Percentiles rank a stretch among this genome's conserved stretches.
Conservation (phyloP, 2,113 vertebrate genomes). For the Nettapus auritus region DNA sequence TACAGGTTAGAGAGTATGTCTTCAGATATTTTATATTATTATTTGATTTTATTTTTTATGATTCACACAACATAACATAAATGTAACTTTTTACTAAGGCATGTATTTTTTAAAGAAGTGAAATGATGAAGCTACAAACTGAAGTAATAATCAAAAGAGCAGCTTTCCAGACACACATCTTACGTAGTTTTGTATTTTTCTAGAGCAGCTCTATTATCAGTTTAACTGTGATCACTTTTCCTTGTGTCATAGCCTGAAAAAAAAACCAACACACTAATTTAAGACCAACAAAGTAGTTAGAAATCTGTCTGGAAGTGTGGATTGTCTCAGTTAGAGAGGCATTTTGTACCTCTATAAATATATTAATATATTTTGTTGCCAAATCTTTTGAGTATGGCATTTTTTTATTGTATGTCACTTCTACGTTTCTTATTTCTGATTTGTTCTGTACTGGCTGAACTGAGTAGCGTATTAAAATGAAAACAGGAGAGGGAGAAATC, state of each 20-base stretch:
- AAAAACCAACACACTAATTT: not conserved
- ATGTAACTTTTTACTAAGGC: not conserved
- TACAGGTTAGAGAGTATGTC: not conserved
- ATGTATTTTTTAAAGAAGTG: not conserved
- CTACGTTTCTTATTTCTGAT: not conserved
- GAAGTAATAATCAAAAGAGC: conserved; percentile 24
- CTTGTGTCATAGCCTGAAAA: conserved; percentile 2
- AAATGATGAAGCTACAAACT: conserved; percentile 16
- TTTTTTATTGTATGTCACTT: not conserved
- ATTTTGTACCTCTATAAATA: not conserved
- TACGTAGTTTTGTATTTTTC: conserved; percentile 67
- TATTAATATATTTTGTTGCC: not conserved
- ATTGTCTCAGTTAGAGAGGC: not conserved
- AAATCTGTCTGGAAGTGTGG: not conserved
- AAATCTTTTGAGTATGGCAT: not conserved
- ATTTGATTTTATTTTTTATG: not conserved
- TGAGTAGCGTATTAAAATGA: not conserved
- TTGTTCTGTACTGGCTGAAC: not conserved
- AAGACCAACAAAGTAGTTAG: not conserved
- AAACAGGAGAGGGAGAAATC: not conserved
- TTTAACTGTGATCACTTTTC: conserved; percentile 9
- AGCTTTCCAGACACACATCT: conserved; percentile 39
- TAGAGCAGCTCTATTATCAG: conserved; percentile 26
- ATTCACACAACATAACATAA: not conserved
- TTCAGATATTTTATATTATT: not conserved